Percentiles rank a stretch among this genome's conserved stretches.
These are phyloP conservation scores for Drosophila yooni DNA, from an alignment of 2,888 invertebrate species.

Conservation along the genomic window DNA sequence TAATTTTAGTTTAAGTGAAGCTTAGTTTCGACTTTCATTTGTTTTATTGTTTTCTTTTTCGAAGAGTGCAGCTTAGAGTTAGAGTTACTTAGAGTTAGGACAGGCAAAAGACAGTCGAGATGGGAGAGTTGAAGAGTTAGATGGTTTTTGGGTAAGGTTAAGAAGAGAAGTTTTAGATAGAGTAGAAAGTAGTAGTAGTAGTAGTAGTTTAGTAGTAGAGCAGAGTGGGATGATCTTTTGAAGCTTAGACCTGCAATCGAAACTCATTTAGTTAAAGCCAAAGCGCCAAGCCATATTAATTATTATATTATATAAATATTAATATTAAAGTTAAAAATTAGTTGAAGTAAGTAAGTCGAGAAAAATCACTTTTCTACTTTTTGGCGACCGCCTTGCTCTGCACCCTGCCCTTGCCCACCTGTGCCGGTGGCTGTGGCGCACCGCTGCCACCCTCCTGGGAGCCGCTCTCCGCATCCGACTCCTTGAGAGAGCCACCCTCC, in stretches of 20 bases:
- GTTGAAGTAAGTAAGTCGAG: background rate
- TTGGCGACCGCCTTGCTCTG: conserved; percentile 44
- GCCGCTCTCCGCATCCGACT: conserved; percentile 84
- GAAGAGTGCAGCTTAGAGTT: conserved; percentile 54
- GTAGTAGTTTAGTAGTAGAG: conserved; percentile 27
- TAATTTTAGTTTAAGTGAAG: conserved; percentile 62
- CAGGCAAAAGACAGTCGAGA: conserved; percentile 68
- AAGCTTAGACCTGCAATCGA: conserved; percentile 78
- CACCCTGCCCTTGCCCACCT: conserved; percentile 82
- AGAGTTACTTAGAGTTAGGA: conserved; percentile 49
- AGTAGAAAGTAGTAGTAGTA: conserved; percentile 44
- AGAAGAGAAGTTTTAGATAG: conserved; percentile 53
- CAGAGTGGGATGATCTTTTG: conserved; percentile 51
- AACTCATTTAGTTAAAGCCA: conserved; percentile 64
- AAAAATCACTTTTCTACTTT: conserved; percentile 40
- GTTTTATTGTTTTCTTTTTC: background rate
- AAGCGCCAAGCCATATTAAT: conserved; percentile 10
- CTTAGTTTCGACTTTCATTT: conserved; percentile 51
- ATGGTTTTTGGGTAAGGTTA: conserved; percentile 54
- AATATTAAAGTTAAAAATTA: background rate
- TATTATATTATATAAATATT: too few species aligned
- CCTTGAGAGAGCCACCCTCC: conserved; percentile 85
- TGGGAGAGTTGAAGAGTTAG: conserved; percentile 57
- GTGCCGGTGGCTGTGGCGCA: conserved; percentile 74
- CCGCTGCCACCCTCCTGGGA: conserved; percentile 80